Base-by-base conservation (phyloP, 1,140 invertebrate genomes). In the Maconellicoccus hirsutus region DNA sequence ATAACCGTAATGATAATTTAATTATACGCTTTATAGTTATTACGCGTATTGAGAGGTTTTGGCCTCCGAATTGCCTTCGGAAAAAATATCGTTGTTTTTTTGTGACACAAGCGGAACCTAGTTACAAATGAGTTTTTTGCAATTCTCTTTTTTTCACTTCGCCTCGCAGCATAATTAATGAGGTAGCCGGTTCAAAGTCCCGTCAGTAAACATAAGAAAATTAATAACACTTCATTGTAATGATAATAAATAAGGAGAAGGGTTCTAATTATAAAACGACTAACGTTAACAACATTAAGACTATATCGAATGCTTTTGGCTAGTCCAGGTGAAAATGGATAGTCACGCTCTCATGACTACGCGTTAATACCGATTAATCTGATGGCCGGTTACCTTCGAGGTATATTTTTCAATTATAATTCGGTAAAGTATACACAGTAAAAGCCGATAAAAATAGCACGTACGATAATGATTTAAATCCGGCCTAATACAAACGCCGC, bases 1-100 rank as follows among this genome's bases (percentile, higher is more conserved):
- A 52, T 52, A 52, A 52, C 42, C n/a, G n/a, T 52, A 52, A 52
- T 52, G 42, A 52, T 52, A 52, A 52, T 52, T 52, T 52, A 52
- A 52, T 52, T 52, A 52, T 19, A 52, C 42, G 42, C 42, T 52
- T 52, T 52, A 16, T 33, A 33, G 29, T 52, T 19, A 52, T 52
- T 16, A 52, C 42, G 33, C 33, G 42, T 52, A 52, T 52, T 19
- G 42, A 52, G 42, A 52, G 12, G 42, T 16, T 52, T 16, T 52
- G 6, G 2, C 42, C 16, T 52, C 42, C 42, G 6, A n/a, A n/a
- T 52, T 52, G 6, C 42, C 16, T 52, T 16, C 42, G 4, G 42
- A 16, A 16, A 52, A 52, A 52, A 52, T 52, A 52, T 52, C 42
- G n/a, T 52, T 52, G 6, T 52, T 52, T 19, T 52, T 14, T 3